Evolutionary conservation across 2,888 invertebrate species (phyloP), one percentile per base, ranked within the genome.

Genomic region (Diaperis boleti): DNA sequence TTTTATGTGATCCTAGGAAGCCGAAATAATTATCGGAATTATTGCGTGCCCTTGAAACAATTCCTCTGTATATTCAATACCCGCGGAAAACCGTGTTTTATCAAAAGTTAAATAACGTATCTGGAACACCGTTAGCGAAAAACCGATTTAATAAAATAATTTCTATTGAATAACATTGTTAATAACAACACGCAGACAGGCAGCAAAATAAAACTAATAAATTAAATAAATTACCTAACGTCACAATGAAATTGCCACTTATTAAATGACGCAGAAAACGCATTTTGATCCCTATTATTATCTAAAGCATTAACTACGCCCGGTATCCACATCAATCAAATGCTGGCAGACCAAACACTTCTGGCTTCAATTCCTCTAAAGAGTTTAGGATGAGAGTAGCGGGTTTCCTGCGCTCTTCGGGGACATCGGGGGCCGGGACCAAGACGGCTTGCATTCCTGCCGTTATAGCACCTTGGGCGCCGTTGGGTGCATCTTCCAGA

Each of bases 401-500:
- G 31, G 83, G 80, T 64, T 81, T 79, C 35, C 83, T 83, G 52
- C 83, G 73, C 49, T 86, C 84, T 6, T 78, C 73, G 0, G 84
- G 80, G 11, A 87, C 78, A n/a, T 72, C 67, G 3, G 77, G 66
- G 75, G 92, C 92, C 0, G 94, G 94, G 1, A 94, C 91, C 91
- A 94, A 91, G 0, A 94, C 89, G 0, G 87, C 88, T 79, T 92
- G 92, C 95, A 96, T 96, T 7, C 91, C 92, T 0, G 95, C 95
- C 14, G 87, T 84, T 17, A 86, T 76, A 0, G 90, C 95, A 0
- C 92, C 92, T 17, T 86, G 84, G 0, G 95, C 92, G 1, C 97
- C 96, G 78, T 94, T 95, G 0, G 92, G 92, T 0, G 96, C 92
- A 81, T 97, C 97, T 83, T 97, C 96, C 77, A 96, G 93, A 1